phyloP scores from a whole-genome alignment of 2,888 invertebrate species.

The Tenthredo scrophulariae region DNA sequence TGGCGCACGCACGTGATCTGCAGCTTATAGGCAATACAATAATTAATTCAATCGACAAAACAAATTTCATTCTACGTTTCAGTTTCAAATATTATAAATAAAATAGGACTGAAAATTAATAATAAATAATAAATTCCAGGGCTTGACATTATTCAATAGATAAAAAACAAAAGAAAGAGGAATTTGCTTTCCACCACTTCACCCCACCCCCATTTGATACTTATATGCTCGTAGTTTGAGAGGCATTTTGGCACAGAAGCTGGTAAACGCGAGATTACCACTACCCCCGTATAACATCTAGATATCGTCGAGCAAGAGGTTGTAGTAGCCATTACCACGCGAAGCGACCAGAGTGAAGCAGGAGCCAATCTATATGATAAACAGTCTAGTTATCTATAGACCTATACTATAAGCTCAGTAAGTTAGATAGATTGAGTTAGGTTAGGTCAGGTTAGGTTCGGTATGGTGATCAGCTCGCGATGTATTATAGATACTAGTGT shows the following conservation, averaged over 20 bases:
- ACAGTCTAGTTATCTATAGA: slow-evolving; percentile 67
- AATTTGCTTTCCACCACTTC: background rate
- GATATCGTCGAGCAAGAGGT: slow-evolving; percentile 28
- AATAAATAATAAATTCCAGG: too few relatives aligned
- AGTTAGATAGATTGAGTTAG: slow-evolving; percentile 35
- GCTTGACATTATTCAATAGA: background rate
- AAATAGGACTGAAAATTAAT: background rate
- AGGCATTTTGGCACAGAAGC: background rate
- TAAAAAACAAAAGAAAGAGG: background rate
- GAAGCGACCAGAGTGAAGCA: slow-evolving; percentile 50
- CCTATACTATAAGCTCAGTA: slow-evolving; percentile 1
- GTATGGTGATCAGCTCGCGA: background rate
- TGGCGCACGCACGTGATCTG: background rate
- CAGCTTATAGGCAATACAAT: background rate
- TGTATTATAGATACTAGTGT: background rate
- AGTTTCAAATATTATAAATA: background rate
- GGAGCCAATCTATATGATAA: slow-evolving; percentile 76
- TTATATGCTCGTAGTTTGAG: background rate
- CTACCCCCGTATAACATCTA: background rate
- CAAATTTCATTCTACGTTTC: background rate
- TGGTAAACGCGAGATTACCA: slow-evolving; percentile 1
- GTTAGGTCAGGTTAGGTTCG: slow-evolving; percentile 9
- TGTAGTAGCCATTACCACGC: slow-evolving; percentile 55
- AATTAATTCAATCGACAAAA: background rate
- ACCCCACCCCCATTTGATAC: background rate